Evolutionary conservation across 2,797 vertebrate genomes (phyloP).

Genomic region (Chaenodraco wilsoni): DNA sequence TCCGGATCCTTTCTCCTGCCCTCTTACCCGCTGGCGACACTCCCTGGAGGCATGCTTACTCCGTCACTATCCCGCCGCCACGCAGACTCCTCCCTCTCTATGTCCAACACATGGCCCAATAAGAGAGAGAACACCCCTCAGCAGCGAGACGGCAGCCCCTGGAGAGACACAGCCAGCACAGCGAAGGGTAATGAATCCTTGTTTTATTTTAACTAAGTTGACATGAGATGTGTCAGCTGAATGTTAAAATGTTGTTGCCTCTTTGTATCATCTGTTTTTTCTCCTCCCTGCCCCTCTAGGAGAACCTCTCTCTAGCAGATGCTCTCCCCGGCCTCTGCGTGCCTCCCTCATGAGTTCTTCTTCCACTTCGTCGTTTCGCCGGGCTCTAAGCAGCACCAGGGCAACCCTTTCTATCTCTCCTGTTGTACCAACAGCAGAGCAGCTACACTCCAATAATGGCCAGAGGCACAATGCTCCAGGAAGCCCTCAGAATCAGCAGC

Average conservation of each 20-base stretch:
- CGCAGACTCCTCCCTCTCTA: slow-evolving; percentile 79
- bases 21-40: slow-evolving; percentile 86
- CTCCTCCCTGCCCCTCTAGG: slow-evolving; percentile 66
- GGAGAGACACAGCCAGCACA: slow-evolving; percentile 76
- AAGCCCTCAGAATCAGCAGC: slow-evolving; percentile 57
- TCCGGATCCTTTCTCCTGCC: slow-evolving; percentile 86
- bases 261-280: background rate
- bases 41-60: slow-evolving; percentile 80
- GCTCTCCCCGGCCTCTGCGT: slow-evolving; percentile 82
- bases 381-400: slow-evolving; percentile 71
- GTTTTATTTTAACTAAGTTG: background rate
- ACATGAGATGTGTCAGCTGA: background rate
- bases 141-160: slow-evolving; percentile 74
- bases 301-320: slow-evolving; percentile 75
- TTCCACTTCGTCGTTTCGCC: slow-evolving; percentile 82
- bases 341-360: slow-evolving; percentile 84
- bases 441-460: slow-evolving; percentile 56
- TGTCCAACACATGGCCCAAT: slow-evolving; percentile 93
- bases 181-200: slow-evolving; percentile 48
- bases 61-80: slow-evolving; percentile 73
- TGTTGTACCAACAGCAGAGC: slow-evolving; percentile 80
- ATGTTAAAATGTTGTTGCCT: slow-evolving; percentile 2
- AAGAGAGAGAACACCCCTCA: slow-evolving; percentile 83
- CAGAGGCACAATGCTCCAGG: slow-evolving; percentile 50
- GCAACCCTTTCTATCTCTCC: slow-evolving; percentile 81